Base-by-base conservation (phyloP, 2,113 vertebrate species). In the Rhinichthys klamathensis region DNA sequence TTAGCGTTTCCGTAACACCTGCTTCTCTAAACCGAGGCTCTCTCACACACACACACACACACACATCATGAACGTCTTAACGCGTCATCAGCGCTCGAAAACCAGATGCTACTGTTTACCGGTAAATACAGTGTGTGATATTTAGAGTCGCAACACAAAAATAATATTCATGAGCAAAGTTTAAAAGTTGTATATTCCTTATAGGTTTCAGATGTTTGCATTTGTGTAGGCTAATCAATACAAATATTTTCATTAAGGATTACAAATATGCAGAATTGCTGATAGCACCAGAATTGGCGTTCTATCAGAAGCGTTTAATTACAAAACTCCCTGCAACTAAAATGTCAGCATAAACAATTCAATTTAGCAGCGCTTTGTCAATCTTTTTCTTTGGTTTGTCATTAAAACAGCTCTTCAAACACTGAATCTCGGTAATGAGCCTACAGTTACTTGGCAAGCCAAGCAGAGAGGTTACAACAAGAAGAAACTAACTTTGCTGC, bases 1-100 rank as follows among this genome's bases (percentile, higher is more conserved):
- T 88, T 70, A 89, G 87, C 87, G 89, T 84, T 87, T 65, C 75
- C 51, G 6, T 74, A 78, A 78, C 76, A 38, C 32, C 4, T 73
- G 70, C 70, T 25, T 9, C 72, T 74, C 23, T 27, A 35, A 44
- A 9, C 4, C 16, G 11, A 3, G 3, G 2, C 2, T 4, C 21
- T 21, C 69, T 6, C 16, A 41, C 15, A 16, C 15, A 16, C 27
- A 77, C n/a, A n/a, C n/a, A n/a, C n/a, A n/a, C 16, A 41, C 15
- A 16, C 15, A 16, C 27, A 77, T 77, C 49, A 23, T 11, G 35
- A 27, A 56, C 30, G 13, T 51, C 46, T 49, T 49, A 12, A 46
- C 44, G 12, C 3, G 46, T 76, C 16, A 7, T 11, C 30, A 21
- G 63, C 12, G 27, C 63, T 32, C 27, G 2, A 8, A 32, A 65